Evolutionary conservation across 2,888 invertebrate species (phyloP), one percentile per base, ranked within the genome.

Genomic region (Catocala fraxini): DNA sequence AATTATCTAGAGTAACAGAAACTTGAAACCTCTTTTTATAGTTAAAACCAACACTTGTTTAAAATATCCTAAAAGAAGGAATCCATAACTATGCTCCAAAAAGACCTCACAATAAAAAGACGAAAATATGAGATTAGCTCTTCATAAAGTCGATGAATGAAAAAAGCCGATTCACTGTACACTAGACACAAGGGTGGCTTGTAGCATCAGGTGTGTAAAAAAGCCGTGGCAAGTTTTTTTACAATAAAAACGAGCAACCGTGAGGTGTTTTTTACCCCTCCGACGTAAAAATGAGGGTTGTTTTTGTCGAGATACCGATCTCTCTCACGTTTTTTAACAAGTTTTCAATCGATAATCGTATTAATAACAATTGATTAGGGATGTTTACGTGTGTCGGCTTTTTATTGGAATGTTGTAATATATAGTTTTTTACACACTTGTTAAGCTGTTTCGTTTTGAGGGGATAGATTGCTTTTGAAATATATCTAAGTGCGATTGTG

Each of bases 261-360:
- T 64, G 81, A 85, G 89, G 87, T 82, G 74, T 82, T 90, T 89
- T 91, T 91, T 89, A 88, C 77, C 69, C 63, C 12, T 39, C 15
- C 48, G 2, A 54, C 9, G 45, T 74, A 55, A 71, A 55, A 71
- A 70, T 74, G 80, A 81, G 83, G 87, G 88, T 86, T 77, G 62
- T 73, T 89, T 91, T 91, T 91, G 86, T 87, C 1, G 48, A 75
- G 91, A 91, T 90, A 89, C 74, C 67, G 85, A 91, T 91, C 91
- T 85, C 86, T 93, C 91, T 86, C 93, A 91, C 93, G 90, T 92
- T 93, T 93, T 93, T 92, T 87, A 87, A 86, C 56, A 51, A 62
- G 73, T 86, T 89, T 90, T 90, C 89, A 82, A 79, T 65, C 47
- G 58, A 73, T 81, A 82, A 83, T 81, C 80, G 77, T 67, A 84